These are phyloP conservation scores for Catostomus latipinnis DNA, from an alignment of 2,797 vertebrate genomes.

Conservation along the genomic window DNA sequence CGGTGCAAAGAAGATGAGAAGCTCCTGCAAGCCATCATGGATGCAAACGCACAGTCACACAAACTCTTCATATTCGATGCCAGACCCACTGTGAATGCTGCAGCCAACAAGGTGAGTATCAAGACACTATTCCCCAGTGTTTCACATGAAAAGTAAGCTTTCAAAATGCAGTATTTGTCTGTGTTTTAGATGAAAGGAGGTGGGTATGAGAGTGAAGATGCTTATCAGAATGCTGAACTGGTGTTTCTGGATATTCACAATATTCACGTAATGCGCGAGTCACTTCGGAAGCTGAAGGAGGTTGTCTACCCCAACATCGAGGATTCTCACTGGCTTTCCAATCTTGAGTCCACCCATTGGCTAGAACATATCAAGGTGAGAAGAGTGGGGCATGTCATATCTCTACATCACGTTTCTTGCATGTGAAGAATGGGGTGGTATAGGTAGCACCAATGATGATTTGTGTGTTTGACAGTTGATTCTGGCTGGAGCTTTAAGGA, in stretches of 20 bases:
- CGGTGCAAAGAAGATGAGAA: constrained; percentile 97
- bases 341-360: constrained; percentile 97
- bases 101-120: constrained; percentile 89
- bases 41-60: constrained; percentile 98
- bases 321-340: constrained; percentile 96
- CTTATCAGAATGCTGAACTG: constrained; percentile 97
- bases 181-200: constrained; percentile 91
- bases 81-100: constrained; percentile 92
- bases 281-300: constrained; percentile 93
- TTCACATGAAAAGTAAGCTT: background rate
- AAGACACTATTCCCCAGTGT: background rate
- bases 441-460: background rate
- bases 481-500: constrained; percentile 91
- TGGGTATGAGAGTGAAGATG: constrained; percentile 96
- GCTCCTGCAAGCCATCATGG: constrained; percentile 96
- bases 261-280: constrained; percentile 98
- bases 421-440: background rate
- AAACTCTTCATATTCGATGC: constrained; percentile 98
- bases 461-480: constrained; percentile 80
- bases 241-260: constrained; percentile 98
- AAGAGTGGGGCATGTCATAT: background rate
- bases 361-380: constrained; percentile 96
- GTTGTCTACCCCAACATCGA: constrained; percentile 95
- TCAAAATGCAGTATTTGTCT: background rate
- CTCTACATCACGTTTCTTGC: background rate